Conservation (phyloP, 2,888 invertebrate genomes). For the Idaea straminata region DNA sequence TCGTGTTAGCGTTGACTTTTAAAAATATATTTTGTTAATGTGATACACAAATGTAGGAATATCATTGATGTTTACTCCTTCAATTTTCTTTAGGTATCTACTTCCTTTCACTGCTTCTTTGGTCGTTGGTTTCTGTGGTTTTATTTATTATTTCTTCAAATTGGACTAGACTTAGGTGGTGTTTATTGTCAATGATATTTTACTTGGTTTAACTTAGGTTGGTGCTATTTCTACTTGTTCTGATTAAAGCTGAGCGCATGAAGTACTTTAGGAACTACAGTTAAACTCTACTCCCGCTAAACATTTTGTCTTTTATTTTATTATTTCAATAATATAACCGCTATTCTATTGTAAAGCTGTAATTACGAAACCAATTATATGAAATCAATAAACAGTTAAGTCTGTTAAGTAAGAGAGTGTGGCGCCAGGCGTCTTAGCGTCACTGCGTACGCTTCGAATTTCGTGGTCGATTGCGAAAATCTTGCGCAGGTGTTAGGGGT, state of each 20-base stretch:
- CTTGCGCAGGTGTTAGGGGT: constrained; percentile 59
- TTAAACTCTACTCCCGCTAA: too few relatives aligned
- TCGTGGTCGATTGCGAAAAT: constrained; percentile 60
- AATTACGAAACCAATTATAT: constrained; percentile 23
- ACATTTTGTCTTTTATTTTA: constrained; percentile 3
- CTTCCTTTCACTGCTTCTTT: not conserved
- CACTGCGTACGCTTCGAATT: constrained; percentile 37
- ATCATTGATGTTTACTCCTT: constrained; percentile 72
- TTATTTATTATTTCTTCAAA: constrained; percentile 14
- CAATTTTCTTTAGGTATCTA: constrained; percentile 50
- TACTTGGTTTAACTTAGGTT: too few relatives aligned
- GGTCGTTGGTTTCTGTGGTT: constrained; percentile 20
- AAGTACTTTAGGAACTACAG: too few relatives aligned
- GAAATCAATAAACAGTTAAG: constrained; percentile 29
- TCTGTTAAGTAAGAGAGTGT: constrained; percentile 30
- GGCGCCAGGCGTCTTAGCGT: constrained; percentile 39
- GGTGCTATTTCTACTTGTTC: too few relatives aligned
- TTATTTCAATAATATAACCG: constrained; percentile 21
- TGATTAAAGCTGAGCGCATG: too few relatives aligned
- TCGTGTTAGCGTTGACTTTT: constrained; percentile 61
- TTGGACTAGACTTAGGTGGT: not conserved
- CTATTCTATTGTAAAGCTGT: constrained; percentile 21
- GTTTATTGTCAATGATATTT: constrained; percentile 8
- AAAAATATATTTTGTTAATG: constrained; percentile 68
- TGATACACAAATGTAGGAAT: constrained; percentile 66